Evolutionary conservation across 2,888 invertebrate genomes (phyloP), one percentile per base, ranked within the genome.

Genomic region (Epinotia nisella): DNA sequence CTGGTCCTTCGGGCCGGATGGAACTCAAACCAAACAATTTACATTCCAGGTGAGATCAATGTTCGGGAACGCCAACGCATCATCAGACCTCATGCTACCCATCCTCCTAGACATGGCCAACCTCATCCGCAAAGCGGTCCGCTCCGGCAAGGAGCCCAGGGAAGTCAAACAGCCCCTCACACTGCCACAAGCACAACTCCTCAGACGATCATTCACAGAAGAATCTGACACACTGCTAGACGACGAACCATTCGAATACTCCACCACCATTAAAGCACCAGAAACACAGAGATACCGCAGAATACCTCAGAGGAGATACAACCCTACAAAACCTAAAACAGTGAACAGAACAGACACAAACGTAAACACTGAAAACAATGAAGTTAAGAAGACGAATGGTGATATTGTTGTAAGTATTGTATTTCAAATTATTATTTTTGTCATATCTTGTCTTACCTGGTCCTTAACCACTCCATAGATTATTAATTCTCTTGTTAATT

Each of bases 101-200:
- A 95, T 95, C 75, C 93, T 95, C 74, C 91, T 94, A 78, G 96
- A 96, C 83, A 94, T 95, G 84, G 95, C 96, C 0, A 95, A 95
- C 82, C 90, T 95, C 73, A 94, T 95, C 66, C 91, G 94, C 71
- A 93, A 88, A 61, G 93, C 95, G 0, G 91, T 94, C 45, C 87
- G 90, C 71, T 84, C 92, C 49, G 87, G 88, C 75, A 90, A 91
- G 78, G 88, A 89, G 74, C 81, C 81, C 1, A 84, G 89, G 76
- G 91, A 90, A 83, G 88, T 87, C 71, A 85, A 78, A 80, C 75
- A 80, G 75, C 78, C 84, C 39, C 75, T 78, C 35, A 66, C 74
- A 61, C 77, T 79, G n/a, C 82, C 89, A 74, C 85, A 86, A 74
- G 84, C 88, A 75, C 91, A 90, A 71, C 80, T 91, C 62, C 82